phyloP scores from a whole-genome alignment of 2,797 vertebrate genomes.

The Phyllotis vaccarum region DNA sequence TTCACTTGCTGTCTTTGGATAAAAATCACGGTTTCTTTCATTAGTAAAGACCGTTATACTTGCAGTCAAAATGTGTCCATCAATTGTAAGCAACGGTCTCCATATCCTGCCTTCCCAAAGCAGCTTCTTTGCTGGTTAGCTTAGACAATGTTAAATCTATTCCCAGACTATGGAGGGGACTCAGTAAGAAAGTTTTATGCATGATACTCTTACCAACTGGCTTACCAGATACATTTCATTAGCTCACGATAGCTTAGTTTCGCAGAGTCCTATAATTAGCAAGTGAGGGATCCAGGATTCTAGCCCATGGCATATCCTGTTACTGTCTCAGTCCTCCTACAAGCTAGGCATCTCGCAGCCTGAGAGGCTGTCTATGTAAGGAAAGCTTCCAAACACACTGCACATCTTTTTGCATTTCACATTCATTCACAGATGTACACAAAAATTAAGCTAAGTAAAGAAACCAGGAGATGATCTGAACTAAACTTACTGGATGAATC shows the following conservation, averaged over 20 bases:
- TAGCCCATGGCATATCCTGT: neutral
- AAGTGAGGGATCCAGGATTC: neutral
- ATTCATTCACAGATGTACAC: rapidly evolving
- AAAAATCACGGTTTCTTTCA: neutral
- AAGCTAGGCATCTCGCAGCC: too few relatives aligned
- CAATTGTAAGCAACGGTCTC: neutral
- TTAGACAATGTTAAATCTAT: neutral
- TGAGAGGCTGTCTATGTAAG: neutral
- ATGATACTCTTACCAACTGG: neutral
- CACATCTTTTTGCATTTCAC: neutral
- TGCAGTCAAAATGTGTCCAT: neutral
- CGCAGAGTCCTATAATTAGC: neutral
- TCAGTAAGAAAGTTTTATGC: neutral
- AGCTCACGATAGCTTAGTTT: neutral
- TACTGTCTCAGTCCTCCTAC: neutral
- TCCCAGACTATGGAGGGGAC: neutral
- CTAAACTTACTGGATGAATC: neutral
- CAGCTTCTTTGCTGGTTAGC: neutral
- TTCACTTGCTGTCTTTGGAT: neutral
- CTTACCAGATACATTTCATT: neutral
- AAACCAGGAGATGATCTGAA: neutral
- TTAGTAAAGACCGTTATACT: neutral
- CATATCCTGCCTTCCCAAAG: neutral
- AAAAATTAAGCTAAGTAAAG: neutral
- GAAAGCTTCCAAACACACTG: neutral